These are phyloP conservation scores for Oreochromis aureus DNA, from an alignment of 2,113 vertebrate species.

Conservation along the genomic window DNA sequence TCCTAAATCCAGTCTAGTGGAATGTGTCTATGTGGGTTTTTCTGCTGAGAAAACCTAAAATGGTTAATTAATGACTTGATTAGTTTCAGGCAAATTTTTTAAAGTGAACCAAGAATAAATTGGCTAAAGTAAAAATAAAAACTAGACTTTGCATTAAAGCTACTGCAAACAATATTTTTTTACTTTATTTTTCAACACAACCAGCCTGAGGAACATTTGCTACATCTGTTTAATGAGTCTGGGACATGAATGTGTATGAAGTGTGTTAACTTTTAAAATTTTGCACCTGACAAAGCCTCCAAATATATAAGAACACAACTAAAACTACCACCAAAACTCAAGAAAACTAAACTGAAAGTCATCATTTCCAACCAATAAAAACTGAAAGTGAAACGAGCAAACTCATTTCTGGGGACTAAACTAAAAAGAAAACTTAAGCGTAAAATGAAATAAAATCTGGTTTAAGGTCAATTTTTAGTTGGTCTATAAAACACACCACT, in stretches of 20 bases:
- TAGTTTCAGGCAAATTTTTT: not conserved
- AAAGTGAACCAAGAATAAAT: not conserved
- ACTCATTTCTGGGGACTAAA: not conserved
- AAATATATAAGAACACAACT: not conserved
- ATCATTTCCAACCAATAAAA: not conserved
- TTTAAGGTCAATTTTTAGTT: not conserved
- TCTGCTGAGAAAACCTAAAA: not conserved
- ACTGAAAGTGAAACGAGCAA: rapidly evolving
- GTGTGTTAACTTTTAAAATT: rapidly evolving
- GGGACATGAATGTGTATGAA: not conserved
- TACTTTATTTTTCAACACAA: not conserved
- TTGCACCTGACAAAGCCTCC: not conserved
- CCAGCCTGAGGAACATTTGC: not conserved
- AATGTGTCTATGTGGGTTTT: not conserved
- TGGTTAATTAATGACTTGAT: rapidly evolving
- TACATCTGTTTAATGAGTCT: not conserved
- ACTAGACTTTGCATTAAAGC: not conserved
- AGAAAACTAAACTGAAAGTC: not conserved
- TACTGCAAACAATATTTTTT: not conserved
- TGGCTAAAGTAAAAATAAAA: not conserved
- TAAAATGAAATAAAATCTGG: not conserved
- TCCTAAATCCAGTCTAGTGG: not conserved
- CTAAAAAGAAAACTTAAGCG: no score
- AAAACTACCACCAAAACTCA: rapidly evolving
- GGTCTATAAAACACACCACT: rapidly evolving